These are phyloP conservation scores for Apocrypta bakeri DNA, from an alignment of 1,140 invertebrate species.

Conservation along the genomic window DNA sequence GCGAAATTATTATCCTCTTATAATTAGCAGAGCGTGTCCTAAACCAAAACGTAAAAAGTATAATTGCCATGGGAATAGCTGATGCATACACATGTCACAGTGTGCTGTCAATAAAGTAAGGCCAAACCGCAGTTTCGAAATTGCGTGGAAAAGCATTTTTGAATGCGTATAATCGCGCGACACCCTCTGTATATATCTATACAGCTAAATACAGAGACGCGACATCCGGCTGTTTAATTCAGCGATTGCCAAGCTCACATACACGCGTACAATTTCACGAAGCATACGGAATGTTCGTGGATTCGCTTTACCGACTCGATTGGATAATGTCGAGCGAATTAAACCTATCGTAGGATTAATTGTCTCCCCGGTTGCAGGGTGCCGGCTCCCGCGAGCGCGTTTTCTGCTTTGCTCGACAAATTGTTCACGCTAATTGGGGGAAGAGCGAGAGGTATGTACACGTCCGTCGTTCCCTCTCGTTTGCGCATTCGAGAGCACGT, in stretches of 20 bases:
- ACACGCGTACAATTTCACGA: constrained; percentile 50
- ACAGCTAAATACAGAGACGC: too few species aligned
- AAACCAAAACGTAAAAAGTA: not conserved
- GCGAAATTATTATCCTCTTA: constrained; percentile 4
- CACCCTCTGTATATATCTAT: too few species aligned
- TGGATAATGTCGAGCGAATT: constrained; percentile 68
- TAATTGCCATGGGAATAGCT: not conserved
- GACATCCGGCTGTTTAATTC: constrained; percentile 62
- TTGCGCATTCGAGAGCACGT: constrained; percentile 3
- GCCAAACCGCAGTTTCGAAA: not conserved
- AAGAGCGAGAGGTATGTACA: constrained; percentile 35
- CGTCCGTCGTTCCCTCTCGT: not conserved
- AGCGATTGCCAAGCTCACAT: constrained; percentile 42
- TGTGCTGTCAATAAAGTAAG: not conserved
- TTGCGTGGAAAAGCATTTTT: not conserved
- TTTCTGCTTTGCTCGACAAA: constrained; percentile 60
- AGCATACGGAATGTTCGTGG: constrained; percentile 31
- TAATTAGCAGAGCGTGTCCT: not conserved
- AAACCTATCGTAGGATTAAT: constrained; percentile 68
- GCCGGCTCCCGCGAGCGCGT: constrained; percentile 43
- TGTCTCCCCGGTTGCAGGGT: constrained; percentile 57
- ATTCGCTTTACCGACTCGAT: constrained; percentile 61
- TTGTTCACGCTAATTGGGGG: constrained; percentile 64
- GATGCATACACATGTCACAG: not conserved
- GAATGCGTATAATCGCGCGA: constrained; percentile 17